phyloP scores from a whole-genome alignment of 2,113 vertebrate species.

The Amphiprion ocellaris region DNA sequence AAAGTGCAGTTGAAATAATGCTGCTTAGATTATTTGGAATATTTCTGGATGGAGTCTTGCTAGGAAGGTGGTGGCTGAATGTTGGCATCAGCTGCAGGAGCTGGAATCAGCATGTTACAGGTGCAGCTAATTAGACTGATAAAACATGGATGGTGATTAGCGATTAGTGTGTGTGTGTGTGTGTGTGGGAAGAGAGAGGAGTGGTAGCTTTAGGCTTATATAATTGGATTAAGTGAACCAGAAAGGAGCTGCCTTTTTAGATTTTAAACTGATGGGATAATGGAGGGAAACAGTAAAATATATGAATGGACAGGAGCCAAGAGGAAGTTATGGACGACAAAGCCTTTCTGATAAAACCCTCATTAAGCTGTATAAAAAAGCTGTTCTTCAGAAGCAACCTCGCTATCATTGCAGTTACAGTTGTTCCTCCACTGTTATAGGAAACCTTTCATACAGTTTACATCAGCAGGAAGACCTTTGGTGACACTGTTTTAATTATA shows the following conservation, averaged over 20 bases:
- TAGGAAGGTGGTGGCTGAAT: constrained; percentile 11
- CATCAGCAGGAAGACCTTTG: neutral
- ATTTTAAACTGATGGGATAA: constrained; percentile 30
- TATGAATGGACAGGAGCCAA: constrained; percentile 14
- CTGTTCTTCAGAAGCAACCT: neutral
- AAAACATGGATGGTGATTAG: constrained; percentile 25
- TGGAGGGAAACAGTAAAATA: constrained; percentile 4
- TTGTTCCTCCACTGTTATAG: neutral
- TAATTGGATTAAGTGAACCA: constrained; percentile 57
- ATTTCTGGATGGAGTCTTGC: neutral
- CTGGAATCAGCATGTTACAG: constrained; percentile 16
- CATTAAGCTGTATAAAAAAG: constrained; percentile 22
- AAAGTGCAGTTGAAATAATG: neutral
- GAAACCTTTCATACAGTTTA: neutral
- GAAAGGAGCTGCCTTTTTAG: constrained; percentile 19
- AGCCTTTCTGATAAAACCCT: constrained; percentile 17
- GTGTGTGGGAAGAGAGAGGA: constrained; percentile 28
- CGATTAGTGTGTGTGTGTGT: constrained; percentile 26
- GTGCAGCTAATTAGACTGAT: constrained; percentile 45
- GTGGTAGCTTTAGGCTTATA: constrained; percentile 35
- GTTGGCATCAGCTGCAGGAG: constrained; percentile 8
- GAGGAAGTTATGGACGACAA: constrained; percentile 7
- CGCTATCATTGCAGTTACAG: neutral
- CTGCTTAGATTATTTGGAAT: constrained; percentile 1
- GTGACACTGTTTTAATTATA: neutral